These are phyloP conservation scores for Desmophyllum pertusum DNA, from an alignment of 92 coral and sea anemone genomes.

Conservation along the genomic window DNA sequence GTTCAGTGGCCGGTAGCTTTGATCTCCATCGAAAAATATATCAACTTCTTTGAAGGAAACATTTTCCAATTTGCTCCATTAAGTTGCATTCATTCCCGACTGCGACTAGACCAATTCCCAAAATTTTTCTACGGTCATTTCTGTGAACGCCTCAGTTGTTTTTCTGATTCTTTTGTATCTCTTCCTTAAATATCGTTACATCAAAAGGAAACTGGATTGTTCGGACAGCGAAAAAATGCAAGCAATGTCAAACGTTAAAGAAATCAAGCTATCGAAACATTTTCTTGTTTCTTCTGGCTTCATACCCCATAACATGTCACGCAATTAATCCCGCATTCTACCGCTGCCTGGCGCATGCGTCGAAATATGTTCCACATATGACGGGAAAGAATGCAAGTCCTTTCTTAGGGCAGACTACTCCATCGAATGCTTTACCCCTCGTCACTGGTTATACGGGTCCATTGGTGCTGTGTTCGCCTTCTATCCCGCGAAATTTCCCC, in stretches of 20 bases:
- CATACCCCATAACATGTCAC: conserved; percentile 1
- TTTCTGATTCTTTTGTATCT: conserved; percentile 11
- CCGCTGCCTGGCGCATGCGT: conserved; percentile 41
- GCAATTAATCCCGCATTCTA: conserved; percentile 46
- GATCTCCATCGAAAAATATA: conserved; percentile 32
- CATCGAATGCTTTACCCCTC: conserved; percentile 28
- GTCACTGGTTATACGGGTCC: conserved; percentile 5
- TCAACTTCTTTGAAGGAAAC: conserved; percentile 24
- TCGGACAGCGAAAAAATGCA: background rate
- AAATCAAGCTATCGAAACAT: conserved; percentile 35
- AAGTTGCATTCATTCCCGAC: conserved; percentile 23
- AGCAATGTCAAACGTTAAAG: conserved; percentile 7
- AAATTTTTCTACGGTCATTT: conserved; percentile 21
- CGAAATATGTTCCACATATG: conserved; percentile 22
- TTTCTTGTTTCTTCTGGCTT: background rate
- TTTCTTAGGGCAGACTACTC: conserved; percentile 41
- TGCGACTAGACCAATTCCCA: conserved; percentile 18
- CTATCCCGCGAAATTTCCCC: background rate
- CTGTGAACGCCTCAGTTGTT: conserved; percentile 16
- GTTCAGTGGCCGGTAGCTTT: conserved; percentile 45
- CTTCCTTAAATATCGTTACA: background rate
- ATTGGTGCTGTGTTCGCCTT: background rate
- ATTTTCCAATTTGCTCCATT: background rate
- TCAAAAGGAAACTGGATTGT: background rate
- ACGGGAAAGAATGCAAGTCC: background rate